These are phyloP conservation scores for Papio anubis DNA, from an alignment of 2,113 vertebrate species.

Conservation along the genomic window DNA sequence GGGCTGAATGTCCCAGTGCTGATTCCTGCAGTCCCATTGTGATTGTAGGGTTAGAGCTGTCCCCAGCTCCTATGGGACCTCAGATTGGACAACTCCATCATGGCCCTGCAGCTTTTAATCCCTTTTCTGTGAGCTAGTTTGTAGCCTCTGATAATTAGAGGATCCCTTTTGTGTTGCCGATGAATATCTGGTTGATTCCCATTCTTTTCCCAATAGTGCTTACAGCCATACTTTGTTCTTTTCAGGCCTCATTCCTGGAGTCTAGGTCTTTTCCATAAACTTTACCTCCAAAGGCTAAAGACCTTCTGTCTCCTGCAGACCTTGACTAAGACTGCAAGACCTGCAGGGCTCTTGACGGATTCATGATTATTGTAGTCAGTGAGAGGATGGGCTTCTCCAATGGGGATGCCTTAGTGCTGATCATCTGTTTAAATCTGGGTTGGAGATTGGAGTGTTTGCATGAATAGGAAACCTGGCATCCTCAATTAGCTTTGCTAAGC, in stretches of 20 bases:
- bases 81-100: not conserved
- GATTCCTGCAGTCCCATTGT: not conserved
- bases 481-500: not conserved
- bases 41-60: not conserved
- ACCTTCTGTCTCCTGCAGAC: not conserved
- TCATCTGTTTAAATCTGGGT: not conserved
- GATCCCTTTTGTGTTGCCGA: not conserved
- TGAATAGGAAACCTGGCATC: not conserved
- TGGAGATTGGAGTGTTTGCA: not conserved
- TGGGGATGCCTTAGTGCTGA: not conserved
- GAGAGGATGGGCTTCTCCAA: not conserved
- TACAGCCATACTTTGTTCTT: not conserved
- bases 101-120: not conserved
- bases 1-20: not conserved
- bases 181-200: not conserved
- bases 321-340: not conserved
- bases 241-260: not conserved
- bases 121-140: not conserved
- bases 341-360: not conserved
- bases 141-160: not conserved
- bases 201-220: not conserved
- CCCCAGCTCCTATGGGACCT: not conserved
- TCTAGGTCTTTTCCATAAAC: not conserved
- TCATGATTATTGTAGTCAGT: not conserved
- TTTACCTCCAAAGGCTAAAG: not conserved